These are phyloP conservation scores for Phengaris alcon DNA, from an alignment of 2,888 invertebrate species.

Conservation along the genomic window DNA sequence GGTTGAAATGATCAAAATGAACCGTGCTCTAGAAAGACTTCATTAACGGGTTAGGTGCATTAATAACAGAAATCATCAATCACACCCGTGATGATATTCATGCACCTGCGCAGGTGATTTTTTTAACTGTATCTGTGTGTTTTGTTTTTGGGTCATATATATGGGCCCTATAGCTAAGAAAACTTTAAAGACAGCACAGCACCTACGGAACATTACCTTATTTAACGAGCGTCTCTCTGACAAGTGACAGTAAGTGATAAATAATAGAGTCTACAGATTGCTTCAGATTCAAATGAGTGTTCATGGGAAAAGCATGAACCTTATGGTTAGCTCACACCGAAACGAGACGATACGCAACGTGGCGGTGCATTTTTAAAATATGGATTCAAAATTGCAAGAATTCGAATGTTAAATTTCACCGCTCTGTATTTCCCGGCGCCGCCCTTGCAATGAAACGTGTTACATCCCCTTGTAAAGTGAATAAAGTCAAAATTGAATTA, in stretches of 20 bases:
- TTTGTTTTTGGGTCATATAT: neutral
- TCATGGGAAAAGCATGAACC: neutral
- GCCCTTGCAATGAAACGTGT: too few species aligned
- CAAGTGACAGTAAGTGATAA: constrained; percentile 3
- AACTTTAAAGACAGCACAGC: neutral
- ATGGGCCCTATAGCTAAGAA: neutral
- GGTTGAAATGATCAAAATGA: neutral
- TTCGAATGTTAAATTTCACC: too few species aligned
- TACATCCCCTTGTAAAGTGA: too few species aligned
- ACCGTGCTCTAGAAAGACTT: neutral
- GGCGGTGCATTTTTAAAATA: too few species aligned
- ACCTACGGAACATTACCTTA: neutral
- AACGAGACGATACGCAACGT: too few species aligned
- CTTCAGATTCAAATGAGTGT: neutral
- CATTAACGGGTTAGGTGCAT: neutral
- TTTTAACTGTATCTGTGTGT: neutral
- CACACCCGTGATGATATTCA: neutral
- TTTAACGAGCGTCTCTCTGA: constrained; percentile 1
- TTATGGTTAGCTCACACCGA: too few species aligned
- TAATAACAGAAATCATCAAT: constrained; percentile 12
- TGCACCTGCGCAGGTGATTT: neutral
- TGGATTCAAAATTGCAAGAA: too few species aligned
- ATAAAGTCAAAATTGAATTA: too few species aligned
- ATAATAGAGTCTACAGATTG: constrained; percentile 3
- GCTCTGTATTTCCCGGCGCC: too few species aligned